A percentile compares a stretch with the other conserved stretches of the same genome.
phyloP scores from a whole-genome alignment of 2,888 invertebrate species.

The Thera obeliscata region DNA sequence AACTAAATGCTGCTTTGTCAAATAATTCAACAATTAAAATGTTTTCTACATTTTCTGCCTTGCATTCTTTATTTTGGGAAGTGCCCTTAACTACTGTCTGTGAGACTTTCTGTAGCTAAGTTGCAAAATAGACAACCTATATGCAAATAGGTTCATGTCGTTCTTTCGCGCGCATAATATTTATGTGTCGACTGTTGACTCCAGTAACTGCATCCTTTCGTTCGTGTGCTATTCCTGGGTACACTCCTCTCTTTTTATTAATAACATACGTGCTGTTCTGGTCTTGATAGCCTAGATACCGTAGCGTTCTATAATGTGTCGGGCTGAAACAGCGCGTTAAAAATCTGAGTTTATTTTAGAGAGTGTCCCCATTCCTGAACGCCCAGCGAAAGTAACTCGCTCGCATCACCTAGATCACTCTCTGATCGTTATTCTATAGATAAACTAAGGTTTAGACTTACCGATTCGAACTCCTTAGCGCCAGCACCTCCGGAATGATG shows the following conservation, averaged over 20 bases:
- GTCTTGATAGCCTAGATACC: slow-evolving; percentile 30
- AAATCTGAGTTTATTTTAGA: slow-evolving; percentile 73
- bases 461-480: slow-evolving; percentile 58
- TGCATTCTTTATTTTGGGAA: too few species aligned
- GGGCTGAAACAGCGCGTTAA: slow-evolving; percentile 59
- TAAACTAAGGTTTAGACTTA: slow-evolving; percentile 57
- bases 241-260: slow-evolving; percentile 5
- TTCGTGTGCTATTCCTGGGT: neutral
- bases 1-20: too few species aligned
- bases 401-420: slow-evolving; percentile 58
- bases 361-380: slow-evolving; percentile 71
- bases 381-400: slow-evolving; percentile 70
- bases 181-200: neutral
- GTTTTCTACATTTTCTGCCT: too few species aligned
- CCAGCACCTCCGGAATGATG: slow-evolving; percentile 33
- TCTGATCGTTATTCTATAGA: slow-evolving; percentile 44
- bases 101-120: too few species aligned
- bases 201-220: slow-evolving; percentile 5
- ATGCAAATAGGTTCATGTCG: neutral
- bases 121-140: neutral
- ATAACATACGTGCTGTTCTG: slow-evolving; percentile 10
- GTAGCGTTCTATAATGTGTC: slow-evolving; percentile 17
- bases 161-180: neutral
- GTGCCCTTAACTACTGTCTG: too few species aligned
- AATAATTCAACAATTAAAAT: too few species aligned